phyloP scores from a whole-genome alignment of 1,140 invertebrate genomes.

The Brachystomella parvula region DNA sequence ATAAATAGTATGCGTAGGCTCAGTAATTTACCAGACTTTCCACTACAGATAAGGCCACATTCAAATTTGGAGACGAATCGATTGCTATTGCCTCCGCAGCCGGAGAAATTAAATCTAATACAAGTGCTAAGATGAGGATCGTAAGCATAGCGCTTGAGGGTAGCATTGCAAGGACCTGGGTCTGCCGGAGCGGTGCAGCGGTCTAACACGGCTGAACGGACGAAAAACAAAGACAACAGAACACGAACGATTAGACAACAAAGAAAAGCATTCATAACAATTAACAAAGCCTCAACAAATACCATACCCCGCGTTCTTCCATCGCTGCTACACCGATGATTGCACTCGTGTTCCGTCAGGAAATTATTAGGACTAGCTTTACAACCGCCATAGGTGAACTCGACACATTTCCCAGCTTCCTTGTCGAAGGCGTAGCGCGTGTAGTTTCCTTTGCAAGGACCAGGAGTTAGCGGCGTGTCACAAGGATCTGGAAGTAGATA shows the following conservation, averaged over 20 bases:
- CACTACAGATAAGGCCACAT: conserved; percentile 38
- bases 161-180: conserved; percentile 49
- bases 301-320: conserved; percentile 62
- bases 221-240: conserved; percentile 40
- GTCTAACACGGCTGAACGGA: conserved; percentile 47
- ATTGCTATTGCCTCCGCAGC: conserved; percentile 59
- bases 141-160: conserved; percentile 53
- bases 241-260: not conserved
- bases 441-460: conserved; percentile 76
- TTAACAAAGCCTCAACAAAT: not conserved
- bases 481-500: conserved; percentile 59
- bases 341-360: conserved; percentile 67
- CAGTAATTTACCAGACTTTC: conserved; percentile 1
- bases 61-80: conserved; percentile 47
- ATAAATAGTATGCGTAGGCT: not conserved
- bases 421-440: conserved; percentile 73
- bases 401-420: conserved; percentile 57
- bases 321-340: conserved; percentile 62
- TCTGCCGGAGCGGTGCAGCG: conserved; percentile 51
- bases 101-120: conserved; percentile 54
- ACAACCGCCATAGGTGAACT: conserved; percentile 83
- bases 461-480: conserved; percentile 62
- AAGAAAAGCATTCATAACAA: not conserved
- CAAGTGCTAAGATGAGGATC: conserved; percentile 49
- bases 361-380: conserved; percentile 85